A percentile compares a stretch with the other conserved stretches of the same genome.
phyloP scores from a whole-genome alignment of 1,140 invertebrate species.

The Drosophila paulistorum region DNA sequence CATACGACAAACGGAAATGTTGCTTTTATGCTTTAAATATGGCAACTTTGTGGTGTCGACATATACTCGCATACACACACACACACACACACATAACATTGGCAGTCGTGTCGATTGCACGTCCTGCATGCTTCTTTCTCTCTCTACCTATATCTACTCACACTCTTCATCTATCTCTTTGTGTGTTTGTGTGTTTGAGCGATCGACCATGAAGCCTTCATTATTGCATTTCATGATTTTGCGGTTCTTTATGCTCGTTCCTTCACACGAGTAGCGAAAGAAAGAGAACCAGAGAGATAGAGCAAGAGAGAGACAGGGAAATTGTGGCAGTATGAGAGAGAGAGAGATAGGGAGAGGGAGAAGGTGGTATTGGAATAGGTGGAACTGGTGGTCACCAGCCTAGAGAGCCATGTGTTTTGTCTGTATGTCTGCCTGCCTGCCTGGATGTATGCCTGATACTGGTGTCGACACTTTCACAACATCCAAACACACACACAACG shows the following conservation, averaged over 20 bases:
- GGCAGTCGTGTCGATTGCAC: conserved; percentile 69
- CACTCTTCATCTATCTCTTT: conserved; percentile 1
- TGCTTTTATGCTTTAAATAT: conserved; percentile 82
- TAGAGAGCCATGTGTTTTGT: conserved; percentile 64
- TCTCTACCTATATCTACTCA: conserved; percentile 5
- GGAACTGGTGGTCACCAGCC: conserved; percentile 34
- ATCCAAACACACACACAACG: conserved; percentile 42
- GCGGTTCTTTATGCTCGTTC: conserved; percentile 77
- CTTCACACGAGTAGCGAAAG: conserved; percentile 42
- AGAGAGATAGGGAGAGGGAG: background rate
- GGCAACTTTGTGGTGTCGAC: conserved; percentile 77
- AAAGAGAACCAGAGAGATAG: background rate
- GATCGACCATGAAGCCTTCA: conserved; percentile 81
- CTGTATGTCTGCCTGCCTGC: conserved; percentile 38
- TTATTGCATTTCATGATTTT: conserved; percentile 82
- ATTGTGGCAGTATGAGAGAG: background rate
- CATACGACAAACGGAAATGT: conserved; percentile 81
- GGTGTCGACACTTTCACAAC: conserved; percentile 78
- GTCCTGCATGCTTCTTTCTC: conserved; percentile 45
- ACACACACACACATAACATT: conserved; percentile 30
- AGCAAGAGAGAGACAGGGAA: background rate
- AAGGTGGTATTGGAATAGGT: background rate
- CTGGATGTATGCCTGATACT: conserved; percentile 49
- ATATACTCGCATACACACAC: conserved; percentile 34
- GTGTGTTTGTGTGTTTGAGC: conserved; percentile 60